Base-by-base conservation (phyloP, 2,113 vertebrate genomes). In the Eubucco bourcierii region DNA sequence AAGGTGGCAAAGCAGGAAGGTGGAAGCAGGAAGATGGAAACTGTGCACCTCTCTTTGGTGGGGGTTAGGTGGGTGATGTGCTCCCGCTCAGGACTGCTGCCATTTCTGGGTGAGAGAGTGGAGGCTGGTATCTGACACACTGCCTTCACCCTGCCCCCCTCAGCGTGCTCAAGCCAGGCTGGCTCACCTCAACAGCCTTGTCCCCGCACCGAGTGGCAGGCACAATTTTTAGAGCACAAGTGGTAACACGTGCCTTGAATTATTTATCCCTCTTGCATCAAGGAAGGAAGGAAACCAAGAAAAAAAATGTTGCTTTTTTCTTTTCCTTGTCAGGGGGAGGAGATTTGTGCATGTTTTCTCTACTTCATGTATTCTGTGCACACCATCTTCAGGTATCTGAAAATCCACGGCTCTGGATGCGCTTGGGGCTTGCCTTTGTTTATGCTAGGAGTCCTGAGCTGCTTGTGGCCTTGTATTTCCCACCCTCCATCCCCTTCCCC, bases 191-290 rank as follows among this genome's bases (percentile, higher is more conserved):
- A 95, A 53, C 63, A 87, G 79, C 82, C 31, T 88, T 74, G 81
- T 74, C 82, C 77, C 55, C 91, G 94, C 90, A 93, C 82, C 58
- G 85, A 96, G 94, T 96, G 91, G 91, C 93, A 97, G 92, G 87
- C 96, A 97, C 91, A 97, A 96, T 97, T 97, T 98, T 97, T 96
- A 95, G 97, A 97, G 97, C 88, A 87, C 94, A 96, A 97, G 91
- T 88, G 41, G 95, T 96, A 97, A 97, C 95, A 97, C 53, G 77
- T 97, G 96, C 94, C 96, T 97, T 98, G 97, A 98, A 98, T 98
- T 98, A 98, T 98, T 98, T 97, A 98, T 97, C 89, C 95, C 29
- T 80, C 90, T 90, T 97, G 94, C 96, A 95, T 81, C 80, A 95
- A 93, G 56, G 31, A 87, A 94, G 34, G 63, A 83, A 89, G 4